Base-by-base conservation (phyloP, 2,888 invertebrate species). In the Temnothorax ravouxi region DNA sequence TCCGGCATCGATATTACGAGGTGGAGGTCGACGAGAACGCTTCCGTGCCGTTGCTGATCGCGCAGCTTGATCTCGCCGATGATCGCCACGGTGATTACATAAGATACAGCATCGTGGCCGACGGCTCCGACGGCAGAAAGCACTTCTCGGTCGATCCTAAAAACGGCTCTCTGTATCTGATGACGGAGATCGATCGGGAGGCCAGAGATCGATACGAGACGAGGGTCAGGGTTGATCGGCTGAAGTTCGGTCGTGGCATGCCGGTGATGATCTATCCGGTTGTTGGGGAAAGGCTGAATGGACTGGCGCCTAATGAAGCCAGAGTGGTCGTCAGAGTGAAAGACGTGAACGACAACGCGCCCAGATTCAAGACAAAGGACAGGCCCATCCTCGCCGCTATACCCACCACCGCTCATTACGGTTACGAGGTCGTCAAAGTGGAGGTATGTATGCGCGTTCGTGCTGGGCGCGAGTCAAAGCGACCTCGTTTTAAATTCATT, bases 281-380 rank as follows among this genome's bases (percentile, higher is more conserved):
- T 18, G 95, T 96, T 0, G 97, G 97, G 86, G 97, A 98, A 82
- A 96, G 96, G 72, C 95, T 98, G 29, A 96, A 97, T 87, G 97
- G 97, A 69, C 95, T 98, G 89, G 96, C 95, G 77, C 93, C 95
- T 62, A 98, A 97, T 92, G 98, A 98, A 93, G 98, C 98, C 2
- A 97, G 97, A 93, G 96, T 98, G 1, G 96, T 98, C 1, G 96
- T 98, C 0, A 96, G 97, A 90, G 96, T 98, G 80, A 96, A 96
- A 67, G 98, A 98, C 94, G 96, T 97, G 0, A 98, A 98, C 92
- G 98, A 98, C 92, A 98, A 98, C 93, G 95, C 97, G 3, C 98
- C 98, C 0, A 96, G 96, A 91, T 98, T 98, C 93, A 96, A 96
- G 3, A 96, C 96, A 59, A 96, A 96, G 81, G 98, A 98, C 3